Evolutionary conservation across 2,797 vertebrate species (phyloP), one percentile per base, ranked within the genome.

Genomic region (Euthynnus affinis): DNA sequence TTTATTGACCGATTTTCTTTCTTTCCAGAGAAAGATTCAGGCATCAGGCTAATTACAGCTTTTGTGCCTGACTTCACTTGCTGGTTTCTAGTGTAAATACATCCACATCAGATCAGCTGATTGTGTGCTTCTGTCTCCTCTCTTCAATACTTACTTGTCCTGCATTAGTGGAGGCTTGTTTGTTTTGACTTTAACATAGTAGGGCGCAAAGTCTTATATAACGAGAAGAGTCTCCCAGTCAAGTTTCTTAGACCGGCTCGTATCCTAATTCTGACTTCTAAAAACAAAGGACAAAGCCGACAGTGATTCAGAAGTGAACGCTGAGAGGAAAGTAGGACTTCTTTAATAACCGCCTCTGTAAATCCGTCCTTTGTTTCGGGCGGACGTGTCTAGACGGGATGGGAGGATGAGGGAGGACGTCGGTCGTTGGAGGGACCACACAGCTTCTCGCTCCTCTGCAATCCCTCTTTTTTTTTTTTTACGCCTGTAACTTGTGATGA

Each of bases 361-460:
- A 85, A 81, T 71, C 82, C 42, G 1, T 0, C 37, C 51, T 77
- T 67, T 70, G 67, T 72, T 3, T 5, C 3, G 22, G 32, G 8
- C 9, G 17, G 29, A 71, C 77, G 1, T 72, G 80, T 80, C 84
- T 78, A 58, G 78, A 88, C 84, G 32, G 75, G 87, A 10, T 42
- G 66, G n/a, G n/a, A n/a, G n/a, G n/a, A n/a, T n/a, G n/a, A n/a
- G n/a, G n/a, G n/a, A n/a, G n/a, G n/a, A 64, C 29, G 70, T 34
- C 74, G 4, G 62, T n/a, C 40, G 29, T 87, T 42, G 20, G 55
- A 62, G 78, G n/a, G 72, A 78, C 82, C 88, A 25, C 79, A 74
- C 82, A 78, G 67, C 62, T 46, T 58, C 37, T 80, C 55, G 23
- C 17, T 60, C 65, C 34, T 2, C 34, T 3, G 22, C 0, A 1